These are phyloP conservation scores for Ceuthmochares aereus DNA, from an alignment of 2,113 vertebrate genomes.

Conservation along the genomic window DNA sequence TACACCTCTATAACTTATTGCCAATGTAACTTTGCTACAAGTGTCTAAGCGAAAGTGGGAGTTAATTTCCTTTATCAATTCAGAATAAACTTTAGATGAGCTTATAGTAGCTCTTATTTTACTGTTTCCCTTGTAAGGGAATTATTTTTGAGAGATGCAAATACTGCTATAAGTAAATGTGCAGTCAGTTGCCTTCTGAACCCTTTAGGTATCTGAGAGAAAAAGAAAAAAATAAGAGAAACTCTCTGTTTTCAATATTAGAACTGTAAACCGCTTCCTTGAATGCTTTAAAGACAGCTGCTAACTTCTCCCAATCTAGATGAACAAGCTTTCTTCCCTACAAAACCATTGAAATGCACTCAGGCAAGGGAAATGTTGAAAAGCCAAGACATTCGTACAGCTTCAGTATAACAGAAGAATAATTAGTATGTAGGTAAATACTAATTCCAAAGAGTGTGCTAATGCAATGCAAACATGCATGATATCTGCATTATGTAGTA, in stretches of 20 bases:
- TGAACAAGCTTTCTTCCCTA: neutral
- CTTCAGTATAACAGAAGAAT: neutral
- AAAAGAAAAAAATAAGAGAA: too few species aligned
- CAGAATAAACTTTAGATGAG: neutral
- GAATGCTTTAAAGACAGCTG: neutral
- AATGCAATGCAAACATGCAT: neutral
- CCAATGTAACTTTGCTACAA: neutral
- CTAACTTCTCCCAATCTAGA: neutral
- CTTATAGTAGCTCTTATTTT: neutral
- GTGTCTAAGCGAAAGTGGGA: neutral
- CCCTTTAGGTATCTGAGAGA: neutral
- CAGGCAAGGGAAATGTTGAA: neutral
- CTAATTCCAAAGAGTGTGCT: neutral
- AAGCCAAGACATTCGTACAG: neutral
- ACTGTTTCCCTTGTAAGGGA: neutral
- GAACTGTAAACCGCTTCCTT: neutral
- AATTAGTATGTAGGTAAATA: slow-evolving; percentile 10
- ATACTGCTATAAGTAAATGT: neutral
- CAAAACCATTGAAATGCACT: neutral
- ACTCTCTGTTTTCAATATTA: neutral
- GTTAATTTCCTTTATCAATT: neutral
- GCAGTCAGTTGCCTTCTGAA: neutral
- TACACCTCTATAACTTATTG: neutral
- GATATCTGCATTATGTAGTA: slow-evolving; percentile 5
- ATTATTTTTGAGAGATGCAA: neutral